phyloP scores from a whole-genome alignment of 2,797 vertebrate genomes.

The Cyclura pinguis region DNA sequence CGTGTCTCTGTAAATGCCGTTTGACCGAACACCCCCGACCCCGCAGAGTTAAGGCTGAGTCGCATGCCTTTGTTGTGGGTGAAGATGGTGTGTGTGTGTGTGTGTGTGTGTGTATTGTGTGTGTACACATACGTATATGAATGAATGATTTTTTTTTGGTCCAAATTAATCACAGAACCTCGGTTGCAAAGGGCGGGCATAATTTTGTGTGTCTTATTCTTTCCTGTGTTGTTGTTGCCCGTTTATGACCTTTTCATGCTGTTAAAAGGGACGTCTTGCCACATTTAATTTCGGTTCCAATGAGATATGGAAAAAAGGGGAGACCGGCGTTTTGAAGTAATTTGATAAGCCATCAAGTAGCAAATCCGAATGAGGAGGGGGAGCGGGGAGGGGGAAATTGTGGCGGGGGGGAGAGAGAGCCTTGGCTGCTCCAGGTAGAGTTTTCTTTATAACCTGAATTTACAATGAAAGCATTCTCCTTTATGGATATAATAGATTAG shows the following conservation, averaged over 20 bases:
- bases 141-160: background rate
- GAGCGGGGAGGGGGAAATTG: background rate
- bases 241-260: slow-evolving; percentile 57
- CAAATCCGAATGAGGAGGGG: slow-evolving; percentile 53
- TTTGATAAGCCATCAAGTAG: slow-evolving; percentile 72
- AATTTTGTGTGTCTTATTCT: slow-evolving; percentile 16
- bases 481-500: slow-evolving; percentile 77
- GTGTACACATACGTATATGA: no score
- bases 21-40: no score
- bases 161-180: slow-evolving; percentile 35
- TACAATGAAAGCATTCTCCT: slow-evolving; percentile 77
- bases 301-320: slow-evolving; percentile 49
- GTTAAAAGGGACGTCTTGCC: slow-evolving; percentile 65
- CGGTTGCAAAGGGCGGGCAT: background rate
- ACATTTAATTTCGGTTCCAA: slow-evolving; percentile 63
- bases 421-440: slow-evolving; percentile 64
- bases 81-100: no score
- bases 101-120: no score
- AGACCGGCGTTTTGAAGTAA: slow-evolving; percentile 66
- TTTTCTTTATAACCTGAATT: slow-evolving; percentile 73
- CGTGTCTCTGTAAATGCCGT: background rate
- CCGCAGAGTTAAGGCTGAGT: background rate
- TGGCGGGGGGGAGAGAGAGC: background rate
- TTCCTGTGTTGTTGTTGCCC: slow-evolving; percentile 29
- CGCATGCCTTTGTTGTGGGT: slow-evolving; percentile 2